Evolutionary conservation across 2,888 invertebrate genomes (phyloP), one percentile per base, ranked within the genome.

Genomic region (Drosophila pseudotalamancana): DNA sequence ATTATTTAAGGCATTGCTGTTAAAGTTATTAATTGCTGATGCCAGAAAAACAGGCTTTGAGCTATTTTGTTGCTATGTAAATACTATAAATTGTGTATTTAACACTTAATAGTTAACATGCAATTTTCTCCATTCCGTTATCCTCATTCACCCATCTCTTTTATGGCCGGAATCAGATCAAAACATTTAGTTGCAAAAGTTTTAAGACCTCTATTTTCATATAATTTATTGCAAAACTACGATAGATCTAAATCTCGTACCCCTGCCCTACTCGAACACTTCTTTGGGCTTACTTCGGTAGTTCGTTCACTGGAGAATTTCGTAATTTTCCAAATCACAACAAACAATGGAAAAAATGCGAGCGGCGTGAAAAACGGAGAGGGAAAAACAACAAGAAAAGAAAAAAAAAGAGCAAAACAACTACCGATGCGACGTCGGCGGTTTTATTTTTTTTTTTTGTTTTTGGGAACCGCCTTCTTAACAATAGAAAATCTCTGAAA

Each of bases 251-350:
- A 14, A 18, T 32, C 32, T 18, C 12, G n/a, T 18, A 5, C 63
- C 39, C n/a, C 12, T 27, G 4, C 6, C 40, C 32, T 21, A 34
- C n/a, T n/a, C n/a, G n/a, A 18, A n/a, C 63, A 23, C n/a, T 6
- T 27, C 62, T 3, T 6, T 29, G 37, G 23, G 32, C n/a, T 18
- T 19, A 53, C 49, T 37, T 62, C 34, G 39, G 39, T 43, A 43
- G 55, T 60, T 76, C 31, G 21, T 32, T 37, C 34, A 40, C 56
- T 32, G 27, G 45, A 61, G 73, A 77, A 74, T 74, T 74, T 77
- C 77, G 77, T 77, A 74, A 74, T 77, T 77, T 77, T 55, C 16
- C 29, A 46, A 62, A 72, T 63, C 72, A 72, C 62, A 67, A 56
- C 56, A 56, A 37, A 72, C 73, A 77, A 74, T 74, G 68, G 54